Evolutionary conservation across 2,113 vertebrate species (phyloP).

Genomic region (Synchiropus splendidus): DNA sequence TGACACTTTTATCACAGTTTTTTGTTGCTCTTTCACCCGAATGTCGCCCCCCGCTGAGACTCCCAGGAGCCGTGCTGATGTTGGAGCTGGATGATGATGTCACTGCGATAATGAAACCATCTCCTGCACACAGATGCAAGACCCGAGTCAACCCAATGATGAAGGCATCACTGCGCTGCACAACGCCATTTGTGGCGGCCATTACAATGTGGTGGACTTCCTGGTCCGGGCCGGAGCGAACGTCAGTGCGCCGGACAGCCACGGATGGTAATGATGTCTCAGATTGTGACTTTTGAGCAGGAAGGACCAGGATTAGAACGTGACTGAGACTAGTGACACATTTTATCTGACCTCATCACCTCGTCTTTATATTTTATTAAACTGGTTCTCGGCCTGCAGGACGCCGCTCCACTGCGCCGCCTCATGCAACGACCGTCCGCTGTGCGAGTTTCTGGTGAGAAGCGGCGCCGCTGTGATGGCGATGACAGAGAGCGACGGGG

Average conservation of each 20-base stretch:
- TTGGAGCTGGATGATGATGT: too few species aligned
- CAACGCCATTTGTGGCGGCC: conserved; percentile 85
- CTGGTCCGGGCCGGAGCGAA: conserved; percentile 78
- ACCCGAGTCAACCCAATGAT: conserved; percentile 83
- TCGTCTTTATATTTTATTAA: too few species aligned
- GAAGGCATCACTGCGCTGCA: conserved; percentile 90
- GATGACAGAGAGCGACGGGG: conserved; percentile 76
- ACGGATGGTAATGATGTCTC: conserved; percentile 87
- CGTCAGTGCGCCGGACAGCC: conserved; percentile 82
- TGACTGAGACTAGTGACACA: too few species aligned
- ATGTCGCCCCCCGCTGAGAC: neutral
- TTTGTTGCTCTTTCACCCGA: neutral
- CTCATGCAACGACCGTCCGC: conserved; percentile 78
- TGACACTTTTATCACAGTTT: neutral
- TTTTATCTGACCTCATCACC: too few species aligned
- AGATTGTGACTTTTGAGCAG: too few species aligned
- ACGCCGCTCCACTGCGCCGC: conserved; percentile 83
- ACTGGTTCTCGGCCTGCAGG: conserved; percentile 49
- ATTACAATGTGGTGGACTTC: conserved; percentile 77
- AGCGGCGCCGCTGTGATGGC: conserved; percentile 80
- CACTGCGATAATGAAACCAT: too few species aligned
- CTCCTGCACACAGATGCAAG: conserved; percentile 65
- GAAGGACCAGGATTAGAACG: too few species aligned
- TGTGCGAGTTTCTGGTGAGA: conserved; percentile 78
- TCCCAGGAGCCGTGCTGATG: neutral